Evolutionary conservation across 1,140 invertebrate species (phyloP), one percentile per base, ranked within the genome.

Genomic region (Drosophila nigromelanica): DNA sequence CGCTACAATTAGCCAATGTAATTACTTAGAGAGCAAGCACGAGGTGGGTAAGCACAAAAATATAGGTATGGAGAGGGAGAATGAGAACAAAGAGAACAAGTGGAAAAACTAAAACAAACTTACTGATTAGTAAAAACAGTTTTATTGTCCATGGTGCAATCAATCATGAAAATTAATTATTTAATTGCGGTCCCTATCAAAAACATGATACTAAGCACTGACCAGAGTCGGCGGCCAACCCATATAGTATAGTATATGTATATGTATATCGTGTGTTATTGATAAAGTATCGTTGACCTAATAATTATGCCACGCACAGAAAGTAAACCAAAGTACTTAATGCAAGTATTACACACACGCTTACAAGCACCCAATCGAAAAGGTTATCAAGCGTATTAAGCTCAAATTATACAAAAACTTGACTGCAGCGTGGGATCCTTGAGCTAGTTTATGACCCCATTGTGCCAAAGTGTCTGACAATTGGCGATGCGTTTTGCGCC

Each of bases 381-480:
- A 68, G 52, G 30, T 51, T 62, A 62, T 62, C 59, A 51, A 18
- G 63, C 64, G 69, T 79, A 63, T 70, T 73, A 21, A 67, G 64
- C 35, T 70, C 42, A 43, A 58, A 39, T 47, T 21, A 30, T 37
- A 43, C n/a, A 18, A 24, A 47, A 47, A 55, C 15, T 64, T 55
- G 30, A 21, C 39, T 55, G 50, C 27, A 12, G 6, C 27, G 27
- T 40, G 35, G 58, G 42, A 83, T 83, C 83, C 83, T 89, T 89
- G 83, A 73, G 74, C 85, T 89, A 89, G 59, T 89, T 89, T 83
- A 63, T 89, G 83, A 89, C 83, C 83, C 83, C 89, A 89, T 89
- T 89, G 82, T 89, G 83, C 83, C 83, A 89, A 89, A 89, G 83
- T 80, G 79, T 89, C 79, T 89, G 85, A 61, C 79, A 83, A 78